These are phyloP conservation scores for Zophobas atratus DNA, from an alignment of 1,140 invertebrate genomes.

Conservation along the genomic window DNA sequence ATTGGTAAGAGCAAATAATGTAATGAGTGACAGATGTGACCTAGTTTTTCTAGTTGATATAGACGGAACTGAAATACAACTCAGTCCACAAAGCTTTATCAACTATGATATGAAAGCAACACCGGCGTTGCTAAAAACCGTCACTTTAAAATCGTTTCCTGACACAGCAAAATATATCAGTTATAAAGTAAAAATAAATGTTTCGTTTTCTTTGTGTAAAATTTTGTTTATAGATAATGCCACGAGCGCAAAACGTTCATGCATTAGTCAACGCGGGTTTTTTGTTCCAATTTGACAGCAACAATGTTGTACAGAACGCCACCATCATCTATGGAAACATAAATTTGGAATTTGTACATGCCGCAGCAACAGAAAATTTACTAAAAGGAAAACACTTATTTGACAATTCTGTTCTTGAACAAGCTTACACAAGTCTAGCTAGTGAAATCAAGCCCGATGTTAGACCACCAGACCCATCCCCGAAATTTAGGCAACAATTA, in stretches of 20 bases:
- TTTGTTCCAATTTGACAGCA: constrained; percentile 72
- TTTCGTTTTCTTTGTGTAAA: no score
- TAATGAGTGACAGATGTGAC: constrained; percentile 67
- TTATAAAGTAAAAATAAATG: neutral
- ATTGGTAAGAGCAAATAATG: constrained; percentile 81
- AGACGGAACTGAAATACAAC: constrained; percentile 52
- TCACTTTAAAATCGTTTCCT: constrained; percentile 66
- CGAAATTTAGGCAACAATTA: constrained; percentile 77
- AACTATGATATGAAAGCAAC: constrained; percentile 72
- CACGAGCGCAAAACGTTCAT: constrained; percentile 86
- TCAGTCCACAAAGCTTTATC: constrained; percentile 72
- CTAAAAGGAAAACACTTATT: constrained; percentile 74
- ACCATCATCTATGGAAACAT: constrained; percentile 79
- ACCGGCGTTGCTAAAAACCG: constrained; percentile 75
- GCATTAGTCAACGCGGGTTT: constrained; percentile 89
- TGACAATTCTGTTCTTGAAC: constrained; percentile 69
- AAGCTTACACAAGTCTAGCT: constrained; percentile 73
- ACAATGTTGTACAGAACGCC: constrained; percentile 50
- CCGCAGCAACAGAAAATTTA: constrained; percentile 76
- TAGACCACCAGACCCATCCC: constrained; percentile 74
- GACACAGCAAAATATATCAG: constrained; percentile 30
- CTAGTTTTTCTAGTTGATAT: constrained; percentile 54
- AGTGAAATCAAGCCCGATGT: constrained; percentile 76
- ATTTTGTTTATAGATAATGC: constrained; percentile 71
- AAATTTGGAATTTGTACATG: constrained; percentile 79